Evolutionary conservation across 1,140 invertebrate genomes (phyloP).

Genomic region (Drosophila sechellia): DNA sequence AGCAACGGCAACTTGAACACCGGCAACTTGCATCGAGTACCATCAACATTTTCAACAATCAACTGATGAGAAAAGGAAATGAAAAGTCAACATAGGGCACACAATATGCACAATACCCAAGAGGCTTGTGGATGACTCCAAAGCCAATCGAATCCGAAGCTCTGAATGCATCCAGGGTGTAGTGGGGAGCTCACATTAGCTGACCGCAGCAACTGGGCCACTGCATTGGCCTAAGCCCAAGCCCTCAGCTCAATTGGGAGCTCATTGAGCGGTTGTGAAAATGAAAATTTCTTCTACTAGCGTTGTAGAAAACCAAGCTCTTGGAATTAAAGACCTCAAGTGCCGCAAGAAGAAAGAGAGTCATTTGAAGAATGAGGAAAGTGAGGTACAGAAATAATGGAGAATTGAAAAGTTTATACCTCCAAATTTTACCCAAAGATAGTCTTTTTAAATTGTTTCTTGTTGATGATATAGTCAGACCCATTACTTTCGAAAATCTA

Average conservation of each 20-base stretch:
- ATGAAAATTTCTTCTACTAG: slow-evolving; percentile 59
- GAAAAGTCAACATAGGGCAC: slow-evolving; percentile 81
- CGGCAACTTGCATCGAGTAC: slow-evolving; percentile 43
- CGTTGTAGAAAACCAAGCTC: slow-evolving; percentile 38
- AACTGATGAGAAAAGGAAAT: slow-evolving; percentile 81
- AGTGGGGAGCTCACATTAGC: slow-evolving; percentile 22
- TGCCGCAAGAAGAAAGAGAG: slow-evolving; percentile 10
- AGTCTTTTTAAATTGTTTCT: neutral
- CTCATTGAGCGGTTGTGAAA: slow-evolving; percentile 49
- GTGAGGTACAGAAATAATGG: neutral
- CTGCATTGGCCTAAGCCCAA: slow-evolving; percentile 30
- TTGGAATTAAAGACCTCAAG: neutral
- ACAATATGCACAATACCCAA: slow-evolving; percentile 50
- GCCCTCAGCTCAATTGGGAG: slow-evolving; percentile 38
- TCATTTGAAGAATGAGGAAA: slow-evolving; percentile 8
- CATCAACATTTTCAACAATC: slow-evolving; percentile 79
- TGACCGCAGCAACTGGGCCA: slow-evolving; percentile 57
- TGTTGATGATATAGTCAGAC: neutral
- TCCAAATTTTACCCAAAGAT: neutral
- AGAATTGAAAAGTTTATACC: neutral
- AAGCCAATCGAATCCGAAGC: slow-evolving; percentile 25
- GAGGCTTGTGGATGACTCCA: neutral
- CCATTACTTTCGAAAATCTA: slow-evolving; percentile 6
- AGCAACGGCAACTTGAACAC: slow-evolving; percentile 14
- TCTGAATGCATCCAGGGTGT: neutral